Evolutionary conservation across 2,113 vertebrate genomes (phyloP).

Genomic region (Charina bottae): DNA sequence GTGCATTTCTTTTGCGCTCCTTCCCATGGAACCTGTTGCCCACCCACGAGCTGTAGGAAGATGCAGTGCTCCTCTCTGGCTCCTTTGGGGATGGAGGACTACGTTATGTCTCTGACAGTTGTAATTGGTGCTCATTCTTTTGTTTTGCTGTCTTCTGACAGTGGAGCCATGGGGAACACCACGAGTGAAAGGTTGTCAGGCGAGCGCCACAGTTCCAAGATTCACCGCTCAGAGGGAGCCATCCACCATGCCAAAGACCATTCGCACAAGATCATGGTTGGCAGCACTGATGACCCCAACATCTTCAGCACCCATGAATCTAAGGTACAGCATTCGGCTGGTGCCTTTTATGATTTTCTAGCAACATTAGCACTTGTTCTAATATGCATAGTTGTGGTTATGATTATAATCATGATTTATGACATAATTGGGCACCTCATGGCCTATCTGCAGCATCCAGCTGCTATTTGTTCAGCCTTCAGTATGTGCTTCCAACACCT

Average conservation of each 20-base stretch:
- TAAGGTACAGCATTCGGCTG: constrained; percentile 77
- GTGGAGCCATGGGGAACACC: constrained; percentile 90
- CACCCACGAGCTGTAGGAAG: background rate
- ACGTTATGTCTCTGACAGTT: fast-evolving
- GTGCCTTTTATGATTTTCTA: background rate
- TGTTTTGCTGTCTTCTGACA: constrained; percentile 13
- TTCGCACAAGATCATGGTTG: constrained; percentile 90
- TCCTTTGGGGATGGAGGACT: fast-evolving
- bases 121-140: background rate
- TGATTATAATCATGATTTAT: background rate
- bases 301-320: constrained; percentile 89
- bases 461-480: background rate
- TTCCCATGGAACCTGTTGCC: background rate
- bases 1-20: background rate
- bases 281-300: constrained; percentile 93
- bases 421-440: background rate
- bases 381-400: too few species aligned
- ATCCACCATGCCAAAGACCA: constrained; percentile 82
- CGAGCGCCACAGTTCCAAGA: constrained; percentile 88
- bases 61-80: constrained; percentile 1
- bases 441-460: background rate
- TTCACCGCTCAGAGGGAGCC: constrained; percentile 83
- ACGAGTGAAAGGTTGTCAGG: constrained; percentile 85
- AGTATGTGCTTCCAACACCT: too few species aligned
- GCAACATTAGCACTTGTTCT: background rate